These are phyloP conservation scores for Tryphoninae sp. DNA, from an alignment of 2,888 invertebrate species.

Conservation along the genomic window DNA sequence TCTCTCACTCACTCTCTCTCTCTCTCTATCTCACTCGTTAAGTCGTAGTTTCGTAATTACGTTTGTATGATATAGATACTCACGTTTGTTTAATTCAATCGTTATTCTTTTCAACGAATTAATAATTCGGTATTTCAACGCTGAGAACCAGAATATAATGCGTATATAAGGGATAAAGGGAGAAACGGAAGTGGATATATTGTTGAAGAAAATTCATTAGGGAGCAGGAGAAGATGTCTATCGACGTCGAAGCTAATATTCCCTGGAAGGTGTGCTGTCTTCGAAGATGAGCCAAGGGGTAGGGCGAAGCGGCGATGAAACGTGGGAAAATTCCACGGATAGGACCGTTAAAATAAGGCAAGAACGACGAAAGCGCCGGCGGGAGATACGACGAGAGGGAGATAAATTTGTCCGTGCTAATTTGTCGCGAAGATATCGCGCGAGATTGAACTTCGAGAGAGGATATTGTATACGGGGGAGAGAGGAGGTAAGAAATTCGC, in stretches of 20 bases:
- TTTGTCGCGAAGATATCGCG: constrained; percentile 76
- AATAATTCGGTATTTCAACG: background rate
- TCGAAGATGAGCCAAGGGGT: background rate
- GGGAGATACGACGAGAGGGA: constrained; percentile 66
- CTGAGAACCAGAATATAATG: background rate
- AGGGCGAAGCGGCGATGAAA: constrained; percentile 43
- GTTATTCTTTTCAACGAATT: constrained; percentile 30
- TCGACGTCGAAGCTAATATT: constrained; percentile 8
- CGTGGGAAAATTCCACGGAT: constrained; percentile 63
- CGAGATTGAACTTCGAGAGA: constrained; percentile 72
- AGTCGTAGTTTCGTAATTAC: constrained; percentile 43
- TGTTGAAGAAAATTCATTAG: background rate
- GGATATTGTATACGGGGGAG: too few species aligned
- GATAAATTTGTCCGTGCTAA: constrained; percentile 76
- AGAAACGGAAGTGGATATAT: background rate
- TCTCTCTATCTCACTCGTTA: constrained; percentile 40
- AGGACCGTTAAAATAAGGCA: constrained; percentile 17
- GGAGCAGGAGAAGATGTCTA: background rate
- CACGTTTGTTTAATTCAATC: constrained; percentile 32
- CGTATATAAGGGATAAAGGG: background rate
- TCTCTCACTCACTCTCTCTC: background rate
- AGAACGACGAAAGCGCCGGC: constrained; percentile 37
- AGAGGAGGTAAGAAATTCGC: constrained; percentile 68
- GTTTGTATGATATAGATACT: constrained; percentile 36
- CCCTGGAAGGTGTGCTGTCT: background rate